Conservation (phyloP, 2,113 vertebrate genomes). For the Rhinichthys klamathensis region DNA sequence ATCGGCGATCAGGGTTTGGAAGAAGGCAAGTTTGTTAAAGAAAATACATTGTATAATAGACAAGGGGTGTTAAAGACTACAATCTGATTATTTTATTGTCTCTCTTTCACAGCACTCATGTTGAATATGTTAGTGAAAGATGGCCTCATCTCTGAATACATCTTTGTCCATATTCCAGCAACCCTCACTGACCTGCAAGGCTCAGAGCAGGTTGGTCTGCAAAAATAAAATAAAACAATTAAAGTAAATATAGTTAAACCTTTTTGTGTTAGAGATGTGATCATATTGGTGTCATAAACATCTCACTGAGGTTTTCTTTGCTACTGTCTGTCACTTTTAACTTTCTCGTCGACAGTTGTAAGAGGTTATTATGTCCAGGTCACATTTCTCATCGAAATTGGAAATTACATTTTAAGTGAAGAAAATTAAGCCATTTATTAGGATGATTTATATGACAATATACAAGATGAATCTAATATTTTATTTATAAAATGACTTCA, state of each 20-base stretch:
- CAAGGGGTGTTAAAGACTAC: neutral
- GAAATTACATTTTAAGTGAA: no score
- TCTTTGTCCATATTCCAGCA: constrained; percentile 79
- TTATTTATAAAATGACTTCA: no score
- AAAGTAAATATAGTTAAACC: neutral
- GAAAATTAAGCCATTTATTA: no score
- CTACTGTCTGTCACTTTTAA: no score
- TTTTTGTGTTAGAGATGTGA: neutral
- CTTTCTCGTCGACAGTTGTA: no score
- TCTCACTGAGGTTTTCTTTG: no score
- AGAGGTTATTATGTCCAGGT: no score
- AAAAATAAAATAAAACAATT: neutral
- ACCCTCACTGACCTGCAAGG: constrained; percentile 83
- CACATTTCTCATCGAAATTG: no score
- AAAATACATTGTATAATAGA: neutral
- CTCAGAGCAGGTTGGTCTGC: constrained; percentile 79
- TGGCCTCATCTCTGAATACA: constrained; percentile 85
- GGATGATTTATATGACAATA: no score
- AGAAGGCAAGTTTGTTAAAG: constrained; percentile 63
- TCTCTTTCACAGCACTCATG: constrained; percentile 80
- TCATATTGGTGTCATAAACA: no score
- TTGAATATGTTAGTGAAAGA: constrained; percentile 84
- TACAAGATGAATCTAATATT: no score
- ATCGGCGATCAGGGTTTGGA: constrained; percentile 58
- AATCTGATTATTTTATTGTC: constrained; percentile 24